Percentiles rank a stretch among this genome's conserved stretches.
Conservation (phyloP, 2,797 vertebrate genomes). For the Gambusia yucatana region DNA sequence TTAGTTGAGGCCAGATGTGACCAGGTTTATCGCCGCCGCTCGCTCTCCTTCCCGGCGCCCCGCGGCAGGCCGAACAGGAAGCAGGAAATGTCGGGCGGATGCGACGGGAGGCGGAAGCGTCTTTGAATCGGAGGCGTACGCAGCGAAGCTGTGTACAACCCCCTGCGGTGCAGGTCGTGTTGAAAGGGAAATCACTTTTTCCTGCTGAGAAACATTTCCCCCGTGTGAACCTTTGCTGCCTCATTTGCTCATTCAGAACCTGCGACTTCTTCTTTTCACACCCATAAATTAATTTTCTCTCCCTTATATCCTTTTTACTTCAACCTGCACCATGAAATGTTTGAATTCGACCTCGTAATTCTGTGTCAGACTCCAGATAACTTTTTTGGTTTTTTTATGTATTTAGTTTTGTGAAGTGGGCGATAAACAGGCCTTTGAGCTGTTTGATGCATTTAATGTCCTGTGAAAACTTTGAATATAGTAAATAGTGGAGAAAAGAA, state of each 20-base stretch:
- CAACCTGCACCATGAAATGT: conserved; percentile 14
- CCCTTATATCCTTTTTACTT: conserved; percentile 29
- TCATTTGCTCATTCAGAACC: conserved; percentile 53
- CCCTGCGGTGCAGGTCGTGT: conserved; percentile 67
- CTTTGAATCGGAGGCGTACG: conserved; percentile 55
- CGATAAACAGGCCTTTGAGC: conserved; percentile 46
- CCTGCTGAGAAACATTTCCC: conserved; percentile 66
- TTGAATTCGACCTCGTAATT: conserved; percentile 20
- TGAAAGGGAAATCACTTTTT: conserved; percentile 69
- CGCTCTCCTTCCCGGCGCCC: conserved; percentile 30
- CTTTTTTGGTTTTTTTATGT: neutral
- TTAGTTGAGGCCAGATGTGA: conserved; percentile 78
- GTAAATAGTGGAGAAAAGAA: conserved; percentile 45
- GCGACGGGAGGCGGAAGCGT: conserved; percentile 58
- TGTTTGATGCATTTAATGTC: conserved; percentile 55
- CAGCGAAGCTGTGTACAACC: conserved; percentile 63
- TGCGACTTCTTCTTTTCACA: conserved; percentile 16
- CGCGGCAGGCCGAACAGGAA: conserved; percentile 57
- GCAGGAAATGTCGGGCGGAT: conserved; percentile 34
- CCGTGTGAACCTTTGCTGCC: conserved; percentile 47
- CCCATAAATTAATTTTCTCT: conserved; percentile 24
- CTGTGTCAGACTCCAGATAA: conserved; percentile 8
- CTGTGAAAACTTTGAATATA: conserved; percentile 39
- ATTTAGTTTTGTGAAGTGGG: conserved; percentile 16
- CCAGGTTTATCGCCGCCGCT: conserved; percentile 62